Evolutionary conservation across 2,113 vertebrate species (phyloP).

Genomic region (Sterrhoptilus dennistouni): DNA sequence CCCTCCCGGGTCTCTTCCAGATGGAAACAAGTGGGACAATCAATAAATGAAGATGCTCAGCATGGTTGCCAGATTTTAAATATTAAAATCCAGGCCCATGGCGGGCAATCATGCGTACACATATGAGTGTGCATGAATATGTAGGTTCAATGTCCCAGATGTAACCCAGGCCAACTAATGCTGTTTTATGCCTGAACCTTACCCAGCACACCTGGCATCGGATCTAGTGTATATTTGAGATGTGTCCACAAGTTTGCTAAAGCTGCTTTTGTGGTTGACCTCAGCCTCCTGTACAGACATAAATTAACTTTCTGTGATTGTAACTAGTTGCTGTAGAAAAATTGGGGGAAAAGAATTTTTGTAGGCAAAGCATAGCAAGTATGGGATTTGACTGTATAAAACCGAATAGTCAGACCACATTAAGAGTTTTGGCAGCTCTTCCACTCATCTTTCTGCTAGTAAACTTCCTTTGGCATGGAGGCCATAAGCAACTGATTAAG

Average conservation of each 20-base stretch:
- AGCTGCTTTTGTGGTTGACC: not conserved
- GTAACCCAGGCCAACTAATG: not conserved
- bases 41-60: not conserved
- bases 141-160: not conserved
- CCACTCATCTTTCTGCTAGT: not conserved
- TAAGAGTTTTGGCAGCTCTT: not conserved
- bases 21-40: not conserved
- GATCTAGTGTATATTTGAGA: not conserved
- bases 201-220: not conserved
- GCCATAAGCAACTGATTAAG: not conserved
- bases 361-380: not conserved
- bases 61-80: conserved; percentile 1
- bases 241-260: not conserved
- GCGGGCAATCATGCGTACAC: not conserved
- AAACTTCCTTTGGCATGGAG: not conserved
- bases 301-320: rapidly evolving
- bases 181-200: not conserved
- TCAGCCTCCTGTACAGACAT: rapidly evolving
- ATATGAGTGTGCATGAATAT: not conserved
- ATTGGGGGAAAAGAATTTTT: rapidly evolving
- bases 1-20: not conserved
- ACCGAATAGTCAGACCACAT: not conserved
- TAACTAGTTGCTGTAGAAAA: not conserved
- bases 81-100: not conserved
- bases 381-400: not conserved